Conservation (phyloP, 2,797 vertebrate genomes). For the Adelosebastes latens region DNA sequence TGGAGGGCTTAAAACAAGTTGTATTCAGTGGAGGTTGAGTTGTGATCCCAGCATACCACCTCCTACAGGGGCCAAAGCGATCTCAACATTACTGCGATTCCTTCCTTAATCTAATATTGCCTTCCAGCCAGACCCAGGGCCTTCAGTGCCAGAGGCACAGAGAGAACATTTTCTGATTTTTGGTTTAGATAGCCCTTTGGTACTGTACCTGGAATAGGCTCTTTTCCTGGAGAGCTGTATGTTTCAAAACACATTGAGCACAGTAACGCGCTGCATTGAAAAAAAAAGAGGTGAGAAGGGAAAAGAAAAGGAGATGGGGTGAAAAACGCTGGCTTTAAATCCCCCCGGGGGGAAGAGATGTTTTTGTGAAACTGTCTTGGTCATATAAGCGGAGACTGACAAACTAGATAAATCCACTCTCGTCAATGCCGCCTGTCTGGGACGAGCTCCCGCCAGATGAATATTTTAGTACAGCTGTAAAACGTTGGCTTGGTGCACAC, state of each 20-base stretch:
- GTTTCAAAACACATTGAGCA: slow-evolving; percentile 8
- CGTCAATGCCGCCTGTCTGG: slow-evolving; percentile 18
- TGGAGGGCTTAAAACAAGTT: slow-evolving; percentile 24
- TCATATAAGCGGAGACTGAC: slow-evolving; percentile 48
- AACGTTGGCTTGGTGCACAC: slow-evolving; percentile 21
- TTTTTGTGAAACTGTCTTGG: slow-evolving; percentile 49
- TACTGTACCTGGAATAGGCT: background rate
- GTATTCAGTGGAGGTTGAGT: slow-evolving; percentile 11
- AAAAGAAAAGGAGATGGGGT: slow-evolving; percentile 7
- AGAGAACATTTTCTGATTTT: slow-evolving; percentile 17
- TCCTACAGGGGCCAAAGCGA: slow-evolving; percentile 28
- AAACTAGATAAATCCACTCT: slow-evolving; percentile 56
- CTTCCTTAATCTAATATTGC: slow-evolving; percentile 36
- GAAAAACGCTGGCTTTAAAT: slow-evolving; percentile 32
- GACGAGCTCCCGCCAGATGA: slow-evolving; percentile 29
- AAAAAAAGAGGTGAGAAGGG: background rate
- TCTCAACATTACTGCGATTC: slow-evolving; percentile 26
- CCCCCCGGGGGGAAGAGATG: background rate
- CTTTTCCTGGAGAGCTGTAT: background rate
- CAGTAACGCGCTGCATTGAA: background rate
- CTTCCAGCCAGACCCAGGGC: slow-evolving; percentile 40
- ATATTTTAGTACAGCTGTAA: slow-evolving; percentile 60
- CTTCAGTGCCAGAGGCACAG: slow-evolving; percentile 14
- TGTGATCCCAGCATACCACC: slow-evolving; percentile 13
- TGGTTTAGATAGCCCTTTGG: slow-evolving; percentile 21